Evolutionary conservation across 2,113 vertebrate species (phyloP), one percentile per base, ranked within the genome.

Genomic region (Campylorhamphus procurvoides): DNA sequence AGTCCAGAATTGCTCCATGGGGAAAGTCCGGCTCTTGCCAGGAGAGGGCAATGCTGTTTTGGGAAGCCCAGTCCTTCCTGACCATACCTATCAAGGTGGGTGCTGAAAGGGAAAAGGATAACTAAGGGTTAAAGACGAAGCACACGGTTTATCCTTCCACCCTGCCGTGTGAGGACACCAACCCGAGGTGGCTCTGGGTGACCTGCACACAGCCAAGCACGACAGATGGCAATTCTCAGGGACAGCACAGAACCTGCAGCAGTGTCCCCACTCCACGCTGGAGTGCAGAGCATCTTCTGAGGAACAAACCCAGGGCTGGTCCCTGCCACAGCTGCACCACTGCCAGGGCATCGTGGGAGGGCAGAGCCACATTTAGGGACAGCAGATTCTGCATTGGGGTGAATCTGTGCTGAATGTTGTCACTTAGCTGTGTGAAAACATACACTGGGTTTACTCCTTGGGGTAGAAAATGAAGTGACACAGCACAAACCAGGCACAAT

Each of bases 1-100:
- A 99, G 98, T 99, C 99, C 95, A 99, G 97, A 98, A 99, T 97
- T 94, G 98, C 97, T 96, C 98, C 98, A 64, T 96, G 92, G 92
- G 98, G 97, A 97, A 98, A 98, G 96, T 98, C 98, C 28, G 99
- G 99, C 91, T 99, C 98, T 97, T 98, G 99, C 99, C 99, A 99
- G 84, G 99, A 99, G 89, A 99, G 98, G 90, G 99, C 99, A 95
- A 99, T 99, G 98, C 99, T 99, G 98, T 99, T 99, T 94, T 99
- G 99, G 95, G 99, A 99, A 93, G 99, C 99, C 99, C 99, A 99
- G 98, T 99, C 99, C 97, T 99, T 99, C 97, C 99, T 99, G 96
- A 99, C 97, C 97, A 98, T 96, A 76, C 98, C 98, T 93, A 99
- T 98, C 96, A 99, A 97, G 93, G 99, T 98, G 42, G 99, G 99